Evolutionary conservation across 2,797 vertebrate genomes (phyloP), one percentile per base, ranked within the genome.

Genomic region (Eupleurogrammus muticus): DNA sequence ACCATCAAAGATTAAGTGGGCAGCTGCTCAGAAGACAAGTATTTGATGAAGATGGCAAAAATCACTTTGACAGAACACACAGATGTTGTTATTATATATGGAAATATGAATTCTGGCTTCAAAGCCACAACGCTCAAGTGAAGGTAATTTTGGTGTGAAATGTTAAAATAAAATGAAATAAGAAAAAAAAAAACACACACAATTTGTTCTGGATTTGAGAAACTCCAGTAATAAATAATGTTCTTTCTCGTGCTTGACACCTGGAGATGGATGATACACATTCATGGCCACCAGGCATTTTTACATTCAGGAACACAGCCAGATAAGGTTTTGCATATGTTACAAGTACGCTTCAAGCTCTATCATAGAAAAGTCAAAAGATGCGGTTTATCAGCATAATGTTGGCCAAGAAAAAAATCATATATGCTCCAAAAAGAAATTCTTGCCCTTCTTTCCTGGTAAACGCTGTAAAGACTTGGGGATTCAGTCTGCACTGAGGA

Each of bases 21-120:
- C 80, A 82, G 85, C 78, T 80, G 87, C 79, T 81, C 63, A 32
- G 68, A 75, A 53, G 71, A 69, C 76, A 82, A 83, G 75, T 61
- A 75, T 80, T 86, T 83, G 72, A 86, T 79, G 77, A 84, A 82
- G 81, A 85, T 70, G 70, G 75, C 55, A 80, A 63, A 77, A 79
- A 73, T 78, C 75, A 85, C 83, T 84, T 84, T 82, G 62, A 81
- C 73, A 71, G 54, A 65, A 80, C 64, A 81, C 50, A 71, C 24
- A 9, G 84, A 82, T 48, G 61, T 58, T 57, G 19, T n/a, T 24
- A 66, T n/a, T n/a, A 53, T 59, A 58, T 63, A 57, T 47, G 42
- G 66, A 79, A 82, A 79, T 70, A 50, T 35, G 58, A 79, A 67
- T 77, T 50, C 9, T 13, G 23, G 10, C 58, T 80, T 79, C 63